Evolutionary conservation across 2,888 invertebrate species (phyloP).

Genomic region (Clostera curtula): DNA sequence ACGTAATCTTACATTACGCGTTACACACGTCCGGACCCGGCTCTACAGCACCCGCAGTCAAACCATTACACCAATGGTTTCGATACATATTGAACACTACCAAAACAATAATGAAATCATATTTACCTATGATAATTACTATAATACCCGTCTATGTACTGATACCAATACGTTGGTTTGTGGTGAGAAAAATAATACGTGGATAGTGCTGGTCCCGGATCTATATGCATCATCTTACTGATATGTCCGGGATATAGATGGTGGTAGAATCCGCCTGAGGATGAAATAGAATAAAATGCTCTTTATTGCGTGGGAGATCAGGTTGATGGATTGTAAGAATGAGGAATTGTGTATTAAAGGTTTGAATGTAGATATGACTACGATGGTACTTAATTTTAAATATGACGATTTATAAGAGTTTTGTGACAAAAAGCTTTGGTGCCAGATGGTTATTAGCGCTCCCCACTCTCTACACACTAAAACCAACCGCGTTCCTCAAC

Average conservation of each 20-base stretch:
- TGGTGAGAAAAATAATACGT: constrained; percentile 28
- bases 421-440: constrained; percentile 21
- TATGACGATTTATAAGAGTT: too few relatives aligned
- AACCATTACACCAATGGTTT: too few relatives aligned
- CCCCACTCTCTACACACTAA: too few relatives aligned
- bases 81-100: too few relatives aligned
- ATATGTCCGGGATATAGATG: constrained; percentile 64
- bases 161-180: constrained; percentile 22
- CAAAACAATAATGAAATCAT: constrained; percentile 4
- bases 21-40: too few relatives aligned
- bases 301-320: constrained; percentile 38
- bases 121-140: constrained; percentile 38
- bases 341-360: too few relatives aligned
- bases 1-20: too few relatives aligned
- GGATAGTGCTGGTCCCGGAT: constrained; percentile 27
- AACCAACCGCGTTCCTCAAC: too few relatives aligned
- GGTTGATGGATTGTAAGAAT: constrained; percentile 28
- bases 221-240: constrained; percentile 53
- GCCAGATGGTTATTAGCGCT: too few relatives aligned
- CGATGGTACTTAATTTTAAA: too few relatives aligned
- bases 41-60: too few relatives aligned
- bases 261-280: constrained; percentile 46
- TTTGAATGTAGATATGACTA: too few relatives aligned
- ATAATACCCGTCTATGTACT: constrained; percentile 36
- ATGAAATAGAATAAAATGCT: constrained; percentile 2